These are phyloP conservation scores for Parasteatoda lunata DNA, from an alignment of 2,888 invertebrate genomes.

Conservation along the genomic window DNA sequence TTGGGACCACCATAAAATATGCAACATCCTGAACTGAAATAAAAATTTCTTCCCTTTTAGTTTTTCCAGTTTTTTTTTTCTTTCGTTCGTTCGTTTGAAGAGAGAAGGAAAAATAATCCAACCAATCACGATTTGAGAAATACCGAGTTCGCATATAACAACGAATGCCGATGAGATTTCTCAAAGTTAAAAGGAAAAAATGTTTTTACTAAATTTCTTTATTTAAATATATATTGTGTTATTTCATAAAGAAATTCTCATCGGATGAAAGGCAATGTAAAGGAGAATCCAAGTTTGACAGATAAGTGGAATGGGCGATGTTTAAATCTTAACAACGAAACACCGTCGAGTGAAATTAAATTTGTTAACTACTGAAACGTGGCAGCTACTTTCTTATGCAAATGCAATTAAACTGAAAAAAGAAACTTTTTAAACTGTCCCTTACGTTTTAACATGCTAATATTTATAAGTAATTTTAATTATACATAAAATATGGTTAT, in stretches of 20 bases:
- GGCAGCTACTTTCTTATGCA: no score
- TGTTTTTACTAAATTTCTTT: conserved; percentile 14
- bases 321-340: neutral
- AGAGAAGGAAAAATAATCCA: neutral
- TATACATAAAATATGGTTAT: no score
- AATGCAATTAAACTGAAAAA: no score
- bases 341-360: neutral
- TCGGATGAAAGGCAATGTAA: neutral
- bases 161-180: neutral
- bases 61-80: neutral
- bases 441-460: no score
- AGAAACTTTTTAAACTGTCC: no score
- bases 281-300: neutral
- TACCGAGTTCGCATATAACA: neutral
- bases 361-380: neutral
- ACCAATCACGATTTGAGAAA: conserved; percentile 3
- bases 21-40: conserved; percentile 62
- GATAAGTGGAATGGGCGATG: neutral
- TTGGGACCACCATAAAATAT: conserved; percentile 60
- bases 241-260: conserved; percentile 13
- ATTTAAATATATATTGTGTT: conserved; percentile 26
- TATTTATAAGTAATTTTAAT: no score
- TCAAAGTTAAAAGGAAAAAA: neutral
- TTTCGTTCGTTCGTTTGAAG: neutral
- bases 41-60: conserved; percentile 29